Evolutionary conservation across 2,797 vertebrate species (phyloP), one percentile per base, ranked within the genome.

Genomic region (Brachymystax lenok): DNA sequence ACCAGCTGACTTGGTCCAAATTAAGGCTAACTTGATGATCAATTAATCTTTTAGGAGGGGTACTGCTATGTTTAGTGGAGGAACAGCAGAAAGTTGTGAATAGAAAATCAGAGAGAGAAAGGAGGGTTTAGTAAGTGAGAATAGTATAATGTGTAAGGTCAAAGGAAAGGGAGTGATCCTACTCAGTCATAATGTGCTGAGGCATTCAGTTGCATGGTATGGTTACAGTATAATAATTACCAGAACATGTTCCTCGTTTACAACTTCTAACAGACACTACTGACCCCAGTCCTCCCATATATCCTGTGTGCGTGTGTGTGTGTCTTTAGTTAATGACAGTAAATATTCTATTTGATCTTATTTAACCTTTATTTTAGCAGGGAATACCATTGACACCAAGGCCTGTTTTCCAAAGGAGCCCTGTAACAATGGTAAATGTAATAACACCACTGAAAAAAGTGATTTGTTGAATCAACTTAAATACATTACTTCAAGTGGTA

Each of bases 21-120:
- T 99, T 98, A 98, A 96, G 95, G 97, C 96, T 97, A 99, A 98
- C 99, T 98, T 98, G 97, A 99, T 97, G 97, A 99, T 98, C 97
- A 99, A 99, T 99, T 99, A 99, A 99, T 99, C 97, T 98, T 97
- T 97, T 6, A 95, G 97, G 97, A 97, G 96, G 96, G 96, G 96
- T 95, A 95, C 95, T 94, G 94, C 96, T 94, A 96, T 96, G 96
- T 98, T 97, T 97, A 96, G 96, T 96, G 94, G 95, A 95, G 96
- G 94, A 97, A 95, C 95, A 93, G 95, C 95, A 95, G 95, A 96
- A 97, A 95, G 95, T 56, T 0, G 19, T 56, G 52, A 56, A 19
- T 74, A 64, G 71, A 73, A 71, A 33, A 33, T 28, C 21, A 21
- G 69, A 50, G 59, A 3, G 40, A 79, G 73, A 79, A 67, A 40